phyloP scores from a whole-genome alignment of 53 echinoderm and acorn worm species.

The Crossaster papposus region DNA sequence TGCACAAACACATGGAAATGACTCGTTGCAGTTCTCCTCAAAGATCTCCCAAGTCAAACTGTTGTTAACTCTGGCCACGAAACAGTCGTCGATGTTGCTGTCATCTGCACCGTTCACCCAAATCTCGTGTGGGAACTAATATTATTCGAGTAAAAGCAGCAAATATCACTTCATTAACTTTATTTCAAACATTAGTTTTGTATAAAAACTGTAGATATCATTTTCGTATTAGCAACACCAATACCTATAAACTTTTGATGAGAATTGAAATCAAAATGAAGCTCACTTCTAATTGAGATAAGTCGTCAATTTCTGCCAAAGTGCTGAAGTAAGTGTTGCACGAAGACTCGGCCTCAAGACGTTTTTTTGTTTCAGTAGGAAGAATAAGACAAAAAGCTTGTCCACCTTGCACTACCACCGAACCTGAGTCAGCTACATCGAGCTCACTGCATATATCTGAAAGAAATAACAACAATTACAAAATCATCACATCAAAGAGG shows the following conservation, averaged over 20 bases:
- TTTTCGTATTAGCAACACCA: no score
- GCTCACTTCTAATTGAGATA: background rate
- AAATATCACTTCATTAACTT: background rate
- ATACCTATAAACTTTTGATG: background rate
- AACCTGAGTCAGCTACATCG: background rate
- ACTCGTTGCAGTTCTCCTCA: background rate
- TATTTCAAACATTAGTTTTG: no score
- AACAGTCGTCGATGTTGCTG: background rate
- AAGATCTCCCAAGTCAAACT: background rate
- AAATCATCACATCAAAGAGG: background rate
- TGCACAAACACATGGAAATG: background rate
- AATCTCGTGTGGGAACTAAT: background rate
- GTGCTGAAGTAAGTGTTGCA: background rate
- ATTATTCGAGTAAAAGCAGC: background rate
- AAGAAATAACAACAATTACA: background rate
- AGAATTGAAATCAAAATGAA: background rate
- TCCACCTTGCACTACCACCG: background rate
- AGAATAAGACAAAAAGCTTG: background rate
- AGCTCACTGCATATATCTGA: constrained; percentile 27
- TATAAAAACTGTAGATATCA: no score
- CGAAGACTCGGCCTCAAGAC: background rate
- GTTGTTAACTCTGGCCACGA: background rate
- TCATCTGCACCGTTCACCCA: background rate
- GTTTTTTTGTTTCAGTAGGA: no score
- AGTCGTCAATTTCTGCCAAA: background rate